Conservation (phyloP, 2,888 invertebrate genomes). For the Xestia c-nigrum region DNA sequence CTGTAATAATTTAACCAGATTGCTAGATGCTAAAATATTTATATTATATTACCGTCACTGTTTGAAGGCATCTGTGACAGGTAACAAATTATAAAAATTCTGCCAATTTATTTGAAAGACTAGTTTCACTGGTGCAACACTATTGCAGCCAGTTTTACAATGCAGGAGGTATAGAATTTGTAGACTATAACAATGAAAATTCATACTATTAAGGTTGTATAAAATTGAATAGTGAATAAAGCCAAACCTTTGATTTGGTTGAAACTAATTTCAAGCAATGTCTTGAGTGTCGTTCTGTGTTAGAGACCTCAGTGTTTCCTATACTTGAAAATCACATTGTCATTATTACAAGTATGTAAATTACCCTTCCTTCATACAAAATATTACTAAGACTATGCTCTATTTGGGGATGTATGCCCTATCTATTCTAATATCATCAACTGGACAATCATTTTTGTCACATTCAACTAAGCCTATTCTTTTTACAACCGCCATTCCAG, state of each 20-base stretch:
- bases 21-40: background rate
- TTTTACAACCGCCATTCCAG: slow-evolving; percentile 97
- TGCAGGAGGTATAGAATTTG: background rate
- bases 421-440: slow-evolving; percentile 96
- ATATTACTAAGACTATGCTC: background rate
- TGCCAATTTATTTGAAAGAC: background rate
- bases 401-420: slow-evolving; percentile 82
- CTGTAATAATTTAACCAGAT: no score
- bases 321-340: slow-evolving; percentile 6
- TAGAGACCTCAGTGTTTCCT: background rate
- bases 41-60: no score
- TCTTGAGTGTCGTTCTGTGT: background rate
- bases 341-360: background rate
- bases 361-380: background rate
- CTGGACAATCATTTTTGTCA: slow-evolving; percentile 97
- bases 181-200: background rate
- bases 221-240: background rate
- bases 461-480: slow-evolving; percentile 98
- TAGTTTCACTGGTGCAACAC: background rate
- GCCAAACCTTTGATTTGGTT: background rate
- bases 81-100: background rate
- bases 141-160: background rate
- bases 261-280: background rate
- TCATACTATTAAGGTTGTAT: background rate
- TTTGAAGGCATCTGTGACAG: background rate